Evolutionary conservation across 2,888 invertebrate species (phyloP).

Genomic region (Blera fallax): DNA sequence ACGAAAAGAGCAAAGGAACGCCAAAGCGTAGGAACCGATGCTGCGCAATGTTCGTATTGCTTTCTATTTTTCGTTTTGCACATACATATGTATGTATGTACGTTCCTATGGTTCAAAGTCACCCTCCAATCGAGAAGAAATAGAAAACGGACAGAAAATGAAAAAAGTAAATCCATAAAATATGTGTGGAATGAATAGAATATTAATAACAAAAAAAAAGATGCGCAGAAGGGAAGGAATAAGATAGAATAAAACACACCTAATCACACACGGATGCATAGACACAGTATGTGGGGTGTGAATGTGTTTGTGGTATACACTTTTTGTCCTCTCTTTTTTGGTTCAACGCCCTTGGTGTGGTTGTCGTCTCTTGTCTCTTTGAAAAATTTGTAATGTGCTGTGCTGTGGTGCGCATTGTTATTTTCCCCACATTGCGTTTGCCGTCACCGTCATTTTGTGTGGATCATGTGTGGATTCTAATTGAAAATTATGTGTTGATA

Average conservation of each 20-base stretch:
- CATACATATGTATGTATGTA: background rate
- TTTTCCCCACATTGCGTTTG: slow-evolving; percentile 42
- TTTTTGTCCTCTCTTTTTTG: slow-evolving; percentile 59
- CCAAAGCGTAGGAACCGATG: slow-evolving; percentile 53
- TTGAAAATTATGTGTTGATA: background rate
- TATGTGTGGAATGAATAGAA: slow-evolving; percentile 59
- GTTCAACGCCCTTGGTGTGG: slow-evolving; percentile 71
- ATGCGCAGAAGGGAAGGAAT: slow-evolving; percentile 57
- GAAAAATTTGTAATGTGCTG: slow-evolving; percentile 28
- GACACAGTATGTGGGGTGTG: background rate
- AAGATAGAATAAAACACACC: slow-evolving; percentile 55
- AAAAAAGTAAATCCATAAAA: slow-evolving; percentile 59
- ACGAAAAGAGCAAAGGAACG: slow-evolving; percentile 30
- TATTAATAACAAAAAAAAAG: slow-evolving; percentile 39
- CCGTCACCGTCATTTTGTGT: slow-evolving; percentile 22
- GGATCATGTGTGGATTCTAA: slow-evolving; percentile 52
- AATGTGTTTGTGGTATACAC: slow-evolving; percentile 49
- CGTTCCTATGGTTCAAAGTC: slow-evolving; percentile 50
- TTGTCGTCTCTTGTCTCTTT: slow-evolving; percentile 38
- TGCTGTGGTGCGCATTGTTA: slow-evolving; percentile 58
- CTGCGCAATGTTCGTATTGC: slow-evolving; percentile 51
- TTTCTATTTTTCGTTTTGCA: slow-evolving; percentile 22
- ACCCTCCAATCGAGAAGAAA: slow-evolving; percentile 47
- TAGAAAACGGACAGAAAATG: slow-evolving; percentile 8
- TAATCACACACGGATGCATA: slow-evolving; percentile 20